phyloP scores from a whole-genome alignment of 2,113 vertebrate genomes.

The Amblyornis subalaris region DNA sequence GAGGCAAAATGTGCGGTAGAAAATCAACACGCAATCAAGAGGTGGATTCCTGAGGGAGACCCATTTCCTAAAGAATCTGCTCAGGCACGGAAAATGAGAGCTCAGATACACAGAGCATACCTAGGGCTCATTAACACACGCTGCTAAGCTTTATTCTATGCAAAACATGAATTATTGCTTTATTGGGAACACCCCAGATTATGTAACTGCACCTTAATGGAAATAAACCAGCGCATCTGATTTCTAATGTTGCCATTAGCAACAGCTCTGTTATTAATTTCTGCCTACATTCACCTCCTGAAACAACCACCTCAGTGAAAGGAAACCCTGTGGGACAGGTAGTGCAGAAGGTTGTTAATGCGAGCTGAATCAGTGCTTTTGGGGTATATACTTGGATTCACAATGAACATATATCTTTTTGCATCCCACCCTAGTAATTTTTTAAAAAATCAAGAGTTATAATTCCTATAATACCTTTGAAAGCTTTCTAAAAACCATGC shows the following conservation, averaged over 20 bases:
- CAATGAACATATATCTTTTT: neutral
- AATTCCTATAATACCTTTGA: neutral
- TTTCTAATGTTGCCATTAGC: slow-evolving; percentile 13
- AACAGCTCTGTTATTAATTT: slow-evolving; percentile 25
- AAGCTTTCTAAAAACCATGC: neutral
- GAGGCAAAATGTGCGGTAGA: neutral
- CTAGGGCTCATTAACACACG: neutral
- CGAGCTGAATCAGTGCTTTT: neutral
- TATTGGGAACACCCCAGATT: neutral
- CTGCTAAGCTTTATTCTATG: neutral
- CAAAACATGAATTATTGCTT: slow-evolving; percentile 11
- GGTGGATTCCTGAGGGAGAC: neutral
- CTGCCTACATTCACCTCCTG: neutral
- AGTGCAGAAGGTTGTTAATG: neutral
- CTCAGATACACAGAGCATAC: neutral
- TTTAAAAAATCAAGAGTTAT: neutral
- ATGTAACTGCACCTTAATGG: neutral
- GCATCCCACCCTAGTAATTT: neutral
- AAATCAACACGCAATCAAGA: neutral
- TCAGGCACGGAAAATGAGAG: neutral
- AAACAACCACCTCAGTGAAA: neutral
- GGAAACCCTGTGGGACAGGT: neutral
- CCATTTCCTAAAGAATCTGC: neutral
- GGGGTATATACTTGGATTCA: neutral
- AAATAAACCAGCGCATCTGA: neutral